Base-by-base conservation (phyloP, 2,797 vertebrate genomes). In the Perodicticus potto region DNA sequence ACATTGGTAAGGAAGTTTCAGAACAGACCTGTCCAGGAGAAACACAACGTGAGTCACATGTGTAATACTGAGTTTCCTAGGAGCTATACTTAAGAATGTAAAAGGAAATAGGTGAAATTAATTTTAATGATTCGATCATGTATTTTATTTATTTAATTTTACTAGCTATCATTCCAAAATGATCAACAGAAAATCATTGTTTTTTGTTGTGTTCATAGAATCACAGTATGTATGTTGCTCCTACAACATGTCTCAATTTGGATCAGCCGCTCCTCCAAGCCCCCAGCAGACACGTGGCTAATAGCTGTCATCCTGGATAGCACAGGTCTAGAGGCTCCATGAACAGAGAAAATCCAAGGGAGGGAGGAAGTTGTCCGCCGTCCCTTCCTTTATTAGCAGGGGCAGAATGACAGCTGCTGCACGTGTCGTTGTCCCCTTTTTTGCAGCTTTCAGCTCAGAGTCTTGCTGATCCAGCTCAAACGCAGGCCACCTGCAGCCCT, bases 271-370 rank as follows among this genome's bases (percentile, higher is more conserved):
- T 40, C 57, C 22, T 45, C 53, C 22, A 67, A 72, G 57, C n/a
- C 57, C 57, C 63, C 27, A n/a, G 14, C n/a, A 78, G 45, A 73
- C n/a, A 32, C 1, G 17, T 9, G 13, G 37, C 53, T 88, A 25
- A 45, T 67, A 27, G 23, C 37, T 81, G 34, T 29, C 16, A 20
- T 81, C 29, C 5, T 85, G n/a, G 34, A 84, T 10, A 84, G n/a
- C 53, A 37, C 17, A 77, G 40, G 65, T 94, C 29, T 23, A 40
- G 34, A 91, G 49, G 2, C 72, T 73, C 34, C 17, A 27, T 4
- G 45, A 92, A 55, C 59, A 70, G 16, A 86, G 53, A 92, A 95
- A 82, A 77, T 86, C 45, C 19, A 76, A 88, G 55, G 57, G 85
- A 81, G 7, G 83, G 14, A 78, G 3, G 85, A 37, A 88, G 89